Evolutionary conservation across 2,113 vertebrate species (phyloP).

Genomic region (Excalfactoria chinensis): DNA sequence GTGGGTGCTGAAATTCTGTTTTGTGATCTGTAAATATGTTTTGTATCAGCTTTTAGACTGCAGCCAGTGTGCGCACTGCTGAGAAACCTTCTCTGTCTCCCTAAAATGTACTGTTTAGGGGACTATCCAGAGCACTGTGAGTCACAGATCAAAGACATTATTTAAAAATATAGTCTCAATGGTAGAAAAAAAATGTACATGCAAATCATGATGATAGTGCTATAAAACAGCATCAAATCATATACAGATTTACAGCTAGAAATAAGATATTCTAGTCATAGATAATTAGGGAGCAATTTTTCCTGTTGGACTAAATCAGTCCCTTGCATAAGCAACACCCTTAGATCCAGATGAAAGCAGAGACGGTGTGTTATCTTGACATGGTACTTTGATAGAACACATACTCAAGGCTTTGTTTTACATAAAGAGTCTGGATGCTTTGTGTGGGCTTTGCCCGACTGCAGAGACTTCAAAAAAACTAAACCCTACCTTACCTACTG

Average conservation of each 20-base stretch:
- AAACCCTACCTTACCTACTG: neutral
- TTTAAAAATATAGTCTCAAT: neutral
- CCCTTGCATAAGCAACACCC: neutral
- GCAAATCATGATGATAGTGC: neutral
- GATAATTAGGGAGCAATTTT: constrained; percentile 13
- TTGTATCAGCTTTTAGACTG: constrained; percentile 12
- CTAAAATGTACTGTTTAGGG: neutral
- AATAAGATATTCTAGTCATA: neutral
- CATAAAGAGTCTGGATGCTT: neutral
- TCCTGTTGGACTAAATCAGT: neutral
- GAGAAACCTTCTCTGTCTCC: neutral
- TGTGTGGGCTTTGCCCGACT: neutral
- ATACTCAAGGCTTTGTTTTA: neutral
- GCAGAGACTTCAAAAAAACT: neutral
- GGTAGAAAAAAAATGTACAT: neutral
- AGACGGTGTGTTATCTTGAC: neutral
- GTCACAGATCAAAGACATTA: neutral
- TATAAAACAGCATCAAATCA: neutral
- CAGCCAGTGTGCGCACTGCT: neutral
- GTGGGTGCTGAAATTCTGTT: neutral
- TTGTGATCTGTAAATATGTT: constrained; percentile 2
- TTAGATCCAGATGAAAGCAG: neutral
- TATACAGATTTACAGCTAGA: neutral
- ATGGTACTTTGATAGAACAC: neutral
- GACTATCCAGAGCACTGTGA: neutral